Percentiles rank a stretch among this genome's conserved stretches.
phyloP scores from a whole-genome alignment of 2,888 invertebrate genomes.

The Alloscopus bannaensis region DNA sequence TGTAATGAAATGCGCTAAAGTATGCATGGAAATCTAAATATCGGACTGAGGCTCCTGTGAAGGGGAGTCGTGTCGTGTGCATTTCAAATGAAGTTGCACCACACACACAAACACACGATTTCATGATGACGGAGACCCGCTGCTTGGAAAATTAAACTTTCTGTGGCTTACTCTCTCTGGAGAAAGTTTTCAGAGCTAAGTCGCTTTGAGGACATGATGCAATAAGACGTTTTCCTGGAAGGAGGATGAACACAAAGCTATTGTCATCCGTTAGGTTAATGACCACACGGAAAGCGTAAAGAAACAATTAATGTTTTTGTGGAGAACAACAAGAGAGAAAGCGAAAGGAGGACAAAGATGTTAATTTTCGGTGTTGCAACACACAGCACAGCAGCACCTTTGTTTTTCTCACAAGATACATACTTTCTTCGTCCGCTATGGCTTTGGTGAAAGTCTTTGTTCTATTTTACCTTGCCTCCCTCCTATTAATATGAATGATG shows the following conservation, averaged over 20 bases:
- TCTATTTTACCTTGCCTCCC: background rate
- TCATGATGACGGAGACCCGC: constrained; percentile 45
- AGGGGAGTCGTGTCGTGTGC: constrained; percentile 7
- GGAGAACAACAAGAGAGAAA: constrained; percentile 41
- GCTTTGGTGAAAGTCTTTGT: background rate
- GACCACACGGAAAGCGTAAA: constrained; percentile 52
- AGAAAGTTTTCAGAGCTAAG: background rate
- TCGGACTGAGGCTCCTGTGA: constrained; percentile 1
- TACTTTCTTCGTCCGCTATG: background rate
- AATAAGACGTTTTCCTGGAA: constrained; percentile 16
- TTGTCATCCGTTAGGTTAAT: constrained; percentile 63
- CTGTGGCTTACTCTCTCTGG: constrained; percentile 38
- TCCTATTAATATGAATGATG: constrained; percentile 35
- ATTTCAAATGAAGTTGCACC: background rate
- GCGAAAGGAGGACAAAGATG: constrained; percentile 55
- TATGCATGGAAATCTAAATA: constrained; percentile 42
- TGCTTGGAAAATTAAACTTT: constrained; percentile 63
- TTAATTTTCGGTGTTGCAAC: constrained; percentile 55
- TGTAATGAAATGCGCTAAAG: constrained; percentile 26
- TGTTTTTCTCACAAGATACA: background rate
- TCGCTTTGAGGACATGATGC: background rate
- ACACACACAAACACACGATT: background rate
- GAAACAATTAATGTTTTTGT: constrained; percentile 56
- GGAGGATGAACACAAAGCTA: constrained; percentile 49
- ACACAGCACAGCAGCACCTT: background rate